These are phyloP conservation scores for Microcebus ravelobensis DNA, from an alignment of 2,113 vertebrate genomes.

Conservation along the genomic window DNA sequence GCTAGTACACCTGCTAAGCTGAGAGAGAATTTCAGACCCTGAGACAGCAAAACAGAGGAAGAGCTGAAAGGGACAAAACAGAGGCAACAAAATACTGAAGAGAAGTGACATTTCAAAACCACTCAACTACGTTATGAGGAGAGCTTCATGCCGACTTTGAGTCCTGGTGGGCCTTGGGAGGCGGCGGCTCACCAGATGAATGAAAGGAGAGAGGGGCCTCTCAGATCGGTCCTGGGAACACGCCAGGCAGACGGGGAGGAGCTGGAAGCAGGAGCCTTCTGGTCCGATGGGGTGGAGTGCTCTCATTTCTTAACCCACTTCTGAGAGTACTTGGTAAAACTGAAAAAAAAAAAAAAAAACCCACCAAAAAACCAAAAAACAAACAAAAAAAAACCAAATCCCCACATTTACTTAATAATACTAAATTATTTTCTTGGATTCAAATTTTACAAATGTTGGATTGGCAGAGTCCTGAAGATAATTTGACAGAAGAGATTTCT, in stretches of 20 bases:
- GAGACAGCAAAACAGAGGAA: not conserved
- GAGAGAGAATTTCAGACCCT: not conserved
- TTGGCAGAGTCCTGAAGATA: not conserved
- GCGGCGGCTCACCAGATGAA: rapidly evolving
- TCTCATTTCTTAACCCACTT: not conserved
- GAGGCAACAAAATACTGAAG: rapidly evolving
- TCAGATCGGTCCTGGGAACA: not conserved
- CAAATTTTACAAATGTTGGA: not conserved
- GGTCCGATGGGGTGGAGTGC: too few species aligned
- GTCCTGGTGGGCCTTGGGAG: too few species aligned
- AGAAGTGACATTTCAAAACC: not conserved
- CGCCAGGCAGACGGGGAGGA: rapidly evolving
- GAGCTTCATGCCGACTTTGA: not conserved
- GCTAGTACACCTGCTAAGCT: not conserved
- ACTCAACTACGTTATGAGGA: too few species aligned
- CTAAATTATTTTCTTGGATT: constrained; percentile 36
- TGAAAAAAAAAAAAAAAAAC: not conserved
- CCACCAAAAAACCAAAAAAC: not conserved
- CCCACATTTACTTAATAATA: not conserved
- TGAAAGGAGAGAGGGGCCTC: not conserved
- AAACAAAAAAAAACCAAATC: too few species aligned
- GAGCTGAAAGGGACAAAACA: not conserved
- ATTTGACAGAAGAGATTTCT: constrained; percentile 30
- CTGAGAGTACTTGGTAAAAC: not conserved
- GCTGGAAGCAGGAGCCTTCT: not conserved